Percentiles rank a stretch among this genome's conserved stretches.
These are phyloP conservation scores for Pseudochirops cupreus DNA, from an alignment of 2,797 vertebrate genomes.

Conservation along the genomic window DNA sequence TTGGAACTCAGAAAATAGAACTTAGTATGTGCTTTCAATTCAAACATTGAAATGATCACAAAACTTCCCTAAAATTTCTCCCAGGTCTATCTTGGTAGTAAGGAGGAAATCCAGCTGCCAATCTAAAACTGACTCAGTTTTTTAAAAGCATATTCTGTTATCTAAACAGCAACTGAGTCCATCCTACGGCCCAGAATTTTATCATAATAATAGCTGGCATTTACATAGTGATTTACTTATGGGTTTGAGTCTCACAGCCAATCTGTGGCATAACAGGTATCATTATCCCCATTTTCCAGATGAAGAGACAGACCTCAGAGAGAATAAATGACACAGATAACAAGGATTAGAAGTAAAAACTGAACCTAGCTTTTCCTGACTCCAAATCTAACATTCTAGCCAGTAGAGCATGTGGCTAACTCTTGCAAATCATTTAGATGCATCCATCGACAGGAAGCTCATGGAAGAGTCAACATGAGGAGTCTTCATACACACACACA, in stretches of 20 bases:
- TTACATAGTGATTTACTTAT: neutral
- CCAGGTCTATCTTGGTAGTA: slow-evolving; percentile 68
- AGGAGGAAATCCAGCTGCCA: slow-evolving; percentile 70
- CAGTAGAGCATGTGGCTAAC: slow-evolving; percentile 70
- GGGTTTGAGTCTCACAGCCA: neutral
- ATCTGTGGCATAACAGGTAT: neutral
- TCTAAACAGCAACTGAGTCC: slow-evolving; percentile 74
- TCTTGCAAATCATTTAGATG: slow-evolving; percentile 72
- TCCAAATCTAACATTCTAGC: neutral
- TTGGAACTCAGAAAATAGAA: neutral
- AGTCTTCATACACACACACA: slow-evolving; percentile 70
- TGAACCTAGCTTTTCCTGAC: neutral
- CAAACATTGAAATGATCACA: slow-evolving; percentile 60
- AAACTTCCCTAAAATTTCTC: slow-evolving; percentile 63
- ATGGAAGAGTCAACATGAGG: slow-evolving; percentile 72
- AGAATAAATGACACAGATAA: neutral
- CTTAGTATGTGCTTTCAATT: neutral
- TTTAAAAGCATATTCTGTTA: slow-evolving; percentile 72
- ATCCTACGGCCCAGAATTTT: slow-evolving; percentile 70
- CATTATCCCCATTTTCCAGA: neutral
- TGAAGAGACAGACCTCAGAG: neutral
- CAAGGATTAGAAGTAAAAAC: neutral
- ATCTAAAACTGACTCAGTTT: slow-evolving; percentile 75
- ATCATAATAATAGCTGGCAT: neutral
- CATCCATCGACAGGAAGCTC: slow-evolving; percentile 64